Evolutionary conservation across 2,113 vertebrate species (phyloP).

Genomic region (Caranx ignobilis): DNA sequence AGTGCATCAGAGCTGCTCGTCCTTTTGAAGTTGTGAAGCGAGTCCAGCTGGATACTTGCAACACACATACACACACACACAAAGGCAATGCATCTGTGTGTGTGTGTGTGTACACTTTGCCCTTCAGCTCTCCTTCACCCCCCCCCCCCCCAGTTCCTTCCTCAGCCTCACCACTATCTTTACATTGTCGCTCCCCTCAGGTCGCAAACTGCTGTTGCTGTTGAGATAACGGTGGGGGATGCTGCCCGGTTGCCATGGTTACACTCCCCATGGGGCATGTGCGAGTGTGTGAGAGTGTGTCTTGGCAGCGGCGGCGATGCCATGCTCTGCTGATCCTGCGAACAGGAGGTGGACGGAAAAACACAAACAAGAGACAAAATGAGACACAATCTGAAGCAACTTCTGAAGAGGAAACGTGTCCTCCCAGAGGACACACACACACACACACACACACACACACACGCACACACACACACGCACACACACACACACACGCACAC

Average conservation of each 20-base stretch:
- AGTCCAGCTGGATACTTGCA: conserved; percentile 19
- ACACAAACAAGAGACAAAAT: neutral
- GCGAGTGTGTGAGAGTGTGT: neutral
- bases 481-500: too few species aligned
- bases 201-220: conserved; percentile 55
- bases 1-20: neutral
- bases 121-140: conserved; percentile 34
- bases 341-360: conserved; percentile 2
- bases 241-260: conserved; percentile 63
- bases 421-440: neutral
- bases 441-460: too few species aligned
- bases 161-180: conserved; percentile 3
- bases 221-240: conserved; percentile 50
- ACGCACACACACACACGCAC: too few species aligned
- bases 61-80: conserved; percentile 15
- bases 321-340: neutral
- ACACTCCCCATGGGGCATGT: conserved; percentile 15
- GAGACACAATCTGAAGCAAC: neutral
- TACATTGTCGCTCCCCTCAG: conserved; percentile 30
- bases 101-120: conserved; percentile 4
- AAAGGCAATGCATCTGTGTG: neutral
- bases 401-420: neutral
- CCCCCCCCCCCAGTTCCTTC: neutral
- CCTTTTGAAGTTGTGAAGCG: conserved; percentile 10
- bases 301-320: neutral